These are phyloP conservation scores for Dendrophyllia cribrosa DNA, from an alignment of 64 coral and sea anemone species.

Conservation along the genomic window DNA sequence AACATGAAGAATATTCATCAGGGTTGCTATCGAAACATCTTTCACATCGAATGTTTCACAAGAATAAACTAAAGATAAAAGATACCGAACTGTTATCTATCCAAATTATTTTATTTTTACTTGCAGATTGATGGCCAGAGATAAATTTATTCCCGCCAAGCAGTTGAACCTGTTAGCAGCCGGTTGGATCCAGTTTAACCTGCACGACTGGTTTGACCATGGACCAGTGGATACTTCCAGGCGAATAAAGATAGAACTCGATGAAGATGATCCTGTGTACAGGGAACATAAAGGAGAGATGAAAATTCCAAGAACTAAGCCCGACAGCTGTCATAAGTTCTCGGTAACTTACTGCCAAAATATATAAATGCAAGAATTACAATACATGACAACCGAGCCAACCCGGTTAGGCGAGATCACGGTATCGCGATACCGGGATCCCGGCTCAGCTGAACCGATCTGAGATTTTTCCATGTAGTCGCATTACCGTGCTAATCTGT, in stretches of 20 bases:
- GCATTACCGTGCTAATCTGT: no score
- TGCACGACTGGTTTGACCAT: constrained; percentile 95
- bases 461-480: no score
- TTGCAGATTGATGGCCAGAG: constrained; percentile 64
- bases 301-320: constrained; percentile 63
- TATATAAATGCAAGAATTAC: not conserved
- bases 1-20: no score
- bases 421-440: no score
- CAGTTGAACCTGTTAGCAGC: constrained; percentile 80
- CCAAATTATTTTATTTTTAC: not conserved
- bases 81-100: not conserved
- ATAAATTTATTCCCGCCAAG: constrained; percentile 77
- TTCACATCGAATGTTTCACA: no score
- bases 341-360: not conserved
- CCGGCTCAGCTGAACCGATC: no score
- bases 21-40: no score
- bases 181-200: constrained; percentile 75
- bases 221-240: constrained; percentile 30
- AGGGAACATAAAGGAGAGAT: not conserved
- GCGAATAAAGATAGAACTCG: constrained; percentile 34
- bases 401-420: no score
- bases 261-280: constrained; percentile 24
- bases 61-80: no score
- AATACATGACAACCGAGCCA: no score
- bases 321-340: constrained; percentile 37